Evolutionary conservation across 2,113 vertebrate genomes (phyloP).

Genomic region (Phocoena sinus): DNA sequence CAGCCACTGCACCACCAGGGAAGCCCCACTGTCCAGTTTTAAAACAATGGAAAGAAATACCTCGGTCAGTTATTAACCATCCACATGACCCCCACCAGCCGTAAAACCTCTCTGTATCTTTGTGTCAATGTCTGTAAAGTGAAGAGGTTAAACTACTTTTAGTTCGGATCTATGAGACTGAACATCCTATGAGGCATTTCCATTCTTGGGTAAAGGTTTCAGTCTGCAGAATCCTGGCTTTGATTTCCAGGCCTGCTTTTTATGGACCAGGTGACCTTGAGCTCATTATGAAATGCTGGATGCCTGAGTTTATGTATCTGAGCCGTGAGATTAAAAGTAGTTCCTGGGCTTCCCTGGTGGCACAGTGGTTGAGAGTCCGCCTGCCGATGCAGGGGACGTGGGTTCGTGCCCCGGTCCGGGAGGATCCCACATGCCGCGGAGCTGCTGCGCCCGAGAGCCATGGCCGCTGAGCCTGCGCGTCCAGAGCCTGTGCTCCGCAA

Average conservation of each 20-base stretch:
- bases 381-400: too few relatives aligned
- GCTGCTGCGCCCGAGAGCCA: too few relatives aligned
- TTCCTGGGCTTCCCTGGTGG: too few relatives aligned
- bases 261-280: slow-evolving; percentile 39
- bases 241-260: slow-evolving; percentile 29
- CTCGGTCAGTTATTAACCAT: background rate
- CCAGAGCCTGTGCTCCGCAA: too few relatives aligned
- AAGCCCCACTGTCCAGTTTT: background rate
- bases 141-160: background rate
- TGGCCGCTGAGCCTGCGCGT: too few relatives aligned
- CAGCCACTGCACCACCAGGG: too few relatives aligned
- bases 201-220: background rate
- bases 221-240: background rate
- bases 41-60: background rate
- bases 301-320: slow-evolving; percentile 18
- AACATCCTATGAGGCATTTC: background rate
- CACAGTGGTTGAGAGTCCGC: too few relatives aligned
- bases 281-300: slow-evolving; percentile 20
- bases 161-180: background rate
- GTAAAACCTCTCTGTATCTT: background rate
- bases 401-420: too few relatives aligned
- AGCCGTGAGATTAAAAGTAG: slow-evolving; percentile 48
- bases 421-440: too few relatives aligned
- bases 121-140: background rate
- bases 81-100: background rate